Conservation (phyloP, 2,888 invertebrate species). For the Myathropa florea region DNA sequence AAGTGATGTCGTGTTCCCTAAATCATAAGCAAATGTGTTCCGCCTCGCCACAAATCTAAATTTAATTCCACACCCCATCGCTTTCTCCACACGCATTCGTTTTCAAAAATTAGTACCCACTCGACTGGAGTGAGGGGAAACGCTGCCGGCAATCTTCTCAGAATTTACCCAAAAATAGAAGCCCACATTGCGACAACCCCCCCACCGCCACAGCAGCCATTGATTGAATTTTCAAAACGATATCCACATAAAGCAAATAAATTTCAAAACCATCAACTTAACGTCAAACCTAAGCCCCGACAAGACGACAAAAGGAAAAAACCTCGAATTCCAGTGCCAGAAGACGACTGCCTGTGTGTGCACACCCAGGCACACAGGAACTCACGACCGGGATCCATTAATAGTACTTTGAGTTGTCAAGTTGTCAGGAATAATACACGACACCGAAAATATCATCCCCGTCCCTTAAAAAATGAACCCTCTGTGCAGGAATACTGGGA, state of each 20-base stretch:
- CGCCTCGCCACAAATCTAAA: background rate
- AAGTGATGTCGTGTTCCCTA: slow-evolving; percentile 12
- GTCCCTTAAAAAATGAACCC: slow-evolving; percentile 19
- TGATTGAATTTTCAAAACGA: slow-evolving; percentile 5
- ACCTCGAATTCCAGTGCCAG: background rate
- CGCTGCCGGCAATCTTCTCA: background rate
- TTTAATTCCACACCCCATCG: background rate
- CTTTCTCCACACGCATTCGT: background rate
- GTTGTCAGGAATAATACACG: slow-evolving; percentile 31
- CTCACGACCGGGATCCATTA: slow-evolving; percentile 8
- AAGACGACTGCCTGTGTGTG: background rate
- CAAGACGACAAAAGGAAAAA: background rate
- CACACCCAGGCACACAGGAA: background rate
- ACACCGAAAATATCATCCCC: slow-evolving; percentile 6
- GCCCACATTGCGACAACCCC: background rate
- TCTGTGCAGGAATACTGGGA: slow-evolving; percentile 4
- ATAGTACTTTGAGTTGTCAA: slow-evolving; percentile 44
- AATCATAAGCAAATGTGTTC: slow-evolving; percentile 8
- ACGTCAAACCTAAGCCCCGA: slow-evolving; percentile 25
- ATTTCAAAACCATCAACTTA: slow-evolving; percentile 32
- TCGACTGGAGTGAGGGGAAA: background rate
- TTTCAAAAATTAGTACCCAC: background rate
- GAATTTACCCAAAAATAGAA: slow-evolving; percentile 11
- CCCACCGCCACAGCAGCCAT: background rate
- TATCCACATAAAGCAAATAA: slow-evolving; percentile 22